Base-by-base conservation (phyloP, 2,113 vertebrate genomes). In the Entosphenus tridentatus region DNA sequence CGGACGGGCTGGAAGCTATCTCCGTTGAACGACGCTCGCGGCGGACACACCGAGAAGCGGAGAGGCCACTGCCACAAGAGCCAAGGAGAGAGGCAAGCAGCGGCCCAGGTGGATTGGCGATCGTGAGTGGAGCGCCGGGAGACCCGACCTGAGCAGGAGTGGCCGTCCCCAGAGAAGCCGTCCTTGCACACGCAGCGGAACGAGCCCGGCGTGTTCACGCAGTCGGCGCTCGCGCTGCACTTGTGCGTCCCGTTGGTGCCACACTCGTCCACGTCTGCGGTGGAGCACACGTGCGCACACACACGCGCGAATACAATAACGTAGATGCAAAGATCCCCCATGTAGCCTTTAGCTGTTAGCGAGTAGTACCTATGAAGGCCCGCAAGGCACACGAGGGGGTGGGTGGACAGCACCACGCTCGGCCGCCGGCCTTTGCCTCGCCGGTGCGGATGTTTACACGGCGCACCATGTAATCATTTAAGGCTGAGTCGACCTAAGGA, bases 121-220 rank as follows among this genome's bases (percentile, higher is more conserved):
- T 65, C 13, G 16, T 1, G 58, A 13, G 16, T 62, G 8, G 8
- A 65, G 8, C n/a, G 62, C n/a, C n/a, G 9, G 62, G 12, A 17
- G 8, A 2, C 10, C 76, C 75, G 73, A 92, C 91, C 88, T 1
- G 83, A 84, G 73, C 88, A 96, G 70, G 81, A 83, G 76, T 88
- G 89, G 13, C 88, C 86, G 0, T 95, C 86, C 1, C 89, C 90
- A 0, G 80, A 78, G 74, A 95, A 95, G 69, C 92, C 88, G 0
- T 82, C 85, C 59, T 73, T 84, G 78, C 88, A 96, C 59, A 82
- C 71, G 2, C 89, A 95, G 76, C 79, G 82, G 74, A 89, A 93
- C 1, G 89, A 89, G n/a, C 88, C 88, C 0, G 87, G 87, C 0
- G 81, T 82, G 74, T 96, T 96, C 71, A 86, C 73, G 0, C 89